Evolutionary conservation across 2,888 invertebrate genomes (phyloP).

Genomic region (Melieria crassipennis): DNA sequence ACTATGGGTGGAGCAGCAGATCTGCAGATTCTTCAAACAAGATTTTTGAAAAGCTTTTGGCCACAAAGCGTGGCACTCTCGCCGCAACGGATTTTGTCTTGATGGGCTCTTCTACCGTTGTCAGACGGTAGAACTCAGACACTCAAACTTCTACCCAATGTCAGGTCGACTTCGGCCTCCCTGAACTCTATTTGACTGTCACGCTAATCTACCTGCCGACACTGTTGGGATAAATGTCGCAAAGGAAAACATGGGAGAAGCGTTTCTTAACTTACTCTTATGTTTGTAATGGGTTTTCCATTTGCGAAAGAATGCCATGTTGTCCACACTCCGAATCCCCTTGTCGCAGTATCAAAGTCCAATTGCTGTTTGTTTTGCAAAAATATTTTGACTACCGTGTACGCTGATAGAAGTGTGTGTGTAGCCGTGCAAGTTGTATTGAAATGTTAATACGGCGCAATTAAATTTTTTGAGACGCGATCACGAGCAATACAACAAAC

Average conservation of each 20-base stretch:
- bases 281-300: constrained; percentile 55
- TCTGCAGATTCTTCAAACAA: no score
- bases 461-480: constrained; percentile 33
- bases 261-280: constrained; percentile 51
- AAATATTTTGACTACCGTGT: constrained; percentile 26
- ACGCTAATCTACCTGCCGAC: no score
- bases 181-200: no score
- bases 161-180: no score
- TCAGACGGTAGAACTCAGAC: no score
- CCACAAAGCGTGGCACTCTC: no score
- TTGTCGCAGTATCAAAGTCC: constrained; percentile 8
- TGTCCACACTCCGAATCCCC: constrained; percentile 25
- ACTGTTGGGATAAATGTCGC: no score
- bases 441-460: constrained; percentile 37
- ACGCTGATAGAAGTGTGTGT: constrained; percentile 16
- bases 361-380: constrained; percentile 27
- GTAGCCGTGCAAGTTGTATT: constrained; percentile 4
- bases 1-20: no score
- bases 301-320: constrained; percentile 55
- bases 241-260: not conserved
- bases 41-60: no score
- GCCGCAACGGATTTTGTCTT: no score
- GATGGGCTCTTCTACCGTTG: no score
- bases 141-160: no score
- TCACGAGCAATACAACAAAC: constrained; percentile 10